A percentile compares a stretch with the other conserved stretches of the same genome.
These are phyloP conservation scores for Mobula hypostoma DNA, from an alignment of 2,113 vertebrate genomes.

Conservation along the genomic window DNA sequence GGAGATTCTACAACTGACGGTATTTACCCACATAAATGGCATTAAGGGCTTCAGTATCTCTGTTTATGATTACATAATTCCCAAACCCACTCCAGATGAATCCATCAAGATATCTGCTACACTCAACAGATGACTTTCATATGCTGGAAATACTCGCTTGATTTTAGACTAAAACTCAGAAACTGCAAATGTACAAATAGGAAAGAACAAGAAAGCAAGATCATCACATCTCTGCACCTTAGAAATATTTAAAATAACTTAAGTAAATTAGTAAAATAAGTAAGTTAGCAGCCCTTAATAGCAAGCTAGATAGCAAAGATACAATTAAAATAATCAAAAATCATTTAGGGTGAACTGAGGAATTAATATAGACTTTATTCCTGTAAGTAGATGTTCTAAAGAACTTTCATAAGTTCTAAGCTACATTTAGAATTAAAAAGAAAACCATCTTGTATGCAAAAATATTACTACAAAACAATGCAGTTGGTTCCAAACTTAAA, in stretches of 20 bases:
- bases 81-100: no score
- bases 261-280: not conserved
- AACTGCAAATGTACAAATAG: not conserved
- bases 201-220: not conserved
- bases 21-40: no score
- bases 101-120: not conserved
- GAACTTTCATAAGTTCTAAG: no score
- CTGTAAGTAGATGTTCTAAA: not conserved
- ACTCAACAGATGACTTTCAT: constrained; percentile 12
- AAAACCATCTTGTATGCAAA: not conserved
- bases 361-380: not conserved
- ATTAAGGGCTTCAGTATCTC: no score
- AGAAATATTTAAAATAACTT: not conserved
- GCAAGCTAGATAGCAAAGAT: not conserved
- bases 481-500: not conserved
- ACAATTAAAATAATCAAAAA: not conserved
- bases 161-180: not conserved
- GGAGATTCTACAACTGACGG: no score
- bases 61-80: no score
- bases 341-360: not conserved
- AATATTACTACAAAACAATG: not conserved
- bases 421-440: not conserved
- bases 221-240: not conserved
- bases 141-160: not conserved
- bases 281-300: not conserved